Evolutionary conservation across 64 coral and sea anemone species (phyloP).

Genomic region (Actinia equina): DNA sequence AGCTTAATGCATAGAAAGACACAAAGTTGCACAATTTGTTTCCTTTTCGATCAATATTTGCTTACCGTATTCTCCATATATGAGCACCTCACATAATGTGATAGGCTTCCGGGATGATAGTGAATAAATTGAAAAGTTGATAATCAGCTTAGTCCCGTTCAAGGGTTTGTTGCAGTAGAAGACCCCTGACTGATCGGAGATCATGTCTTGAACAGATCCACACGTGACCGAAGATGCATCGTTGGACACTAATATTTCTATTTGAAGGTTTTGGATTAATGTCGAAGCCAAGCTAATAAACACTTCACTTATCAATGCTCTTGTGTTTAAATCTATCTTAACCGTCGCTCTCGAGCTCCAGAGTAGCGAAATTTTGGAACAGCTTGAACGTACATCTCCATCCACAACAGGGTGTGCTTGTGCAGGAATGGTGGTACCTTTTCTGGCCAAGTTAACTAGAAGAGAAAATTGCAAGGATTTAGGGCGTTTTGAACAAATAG

Average conservation of each 20-base stretch:
- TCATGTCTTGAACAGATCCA: background rate
- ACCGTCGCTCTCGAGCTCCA: background rate
- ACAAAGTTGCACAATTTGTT: background rate
- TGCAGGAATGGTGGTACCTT: background rate
- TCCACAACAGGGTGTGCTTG: background rate
- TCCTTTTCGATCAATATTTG: background rate
- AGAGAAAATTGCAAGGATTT: background rate
- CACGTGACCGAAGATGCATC: background rate
- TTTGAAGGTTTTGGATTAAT: background rate
- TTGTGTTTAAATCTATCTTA: background rate
- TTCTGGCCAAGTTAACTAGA: background rate
- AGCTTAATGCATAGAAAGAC: no score
- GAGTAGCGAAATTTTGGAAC: background rate
- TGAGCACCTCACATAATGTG: background rate
- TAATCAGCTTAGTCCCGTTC: background rate
- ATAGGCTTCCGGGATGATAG: background rate
- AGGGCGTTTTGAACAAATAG: background rate
- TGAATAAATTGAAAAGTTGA: background rate
- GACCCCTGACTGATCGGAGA: background rate
- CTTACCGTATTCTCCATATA: constrained; percentile 5
- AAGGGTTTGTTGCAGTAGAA: background rate
- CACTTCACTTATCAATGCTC: background rate
- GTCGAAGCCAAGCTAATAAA: background rate
- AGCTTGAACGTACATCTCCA: background rate
- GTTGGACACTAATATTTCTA: background rate